phyloP scores from a whole-genome alignment of 1,140 invertebrate species.

The Phymorhynchus buccinoides region DNA sequence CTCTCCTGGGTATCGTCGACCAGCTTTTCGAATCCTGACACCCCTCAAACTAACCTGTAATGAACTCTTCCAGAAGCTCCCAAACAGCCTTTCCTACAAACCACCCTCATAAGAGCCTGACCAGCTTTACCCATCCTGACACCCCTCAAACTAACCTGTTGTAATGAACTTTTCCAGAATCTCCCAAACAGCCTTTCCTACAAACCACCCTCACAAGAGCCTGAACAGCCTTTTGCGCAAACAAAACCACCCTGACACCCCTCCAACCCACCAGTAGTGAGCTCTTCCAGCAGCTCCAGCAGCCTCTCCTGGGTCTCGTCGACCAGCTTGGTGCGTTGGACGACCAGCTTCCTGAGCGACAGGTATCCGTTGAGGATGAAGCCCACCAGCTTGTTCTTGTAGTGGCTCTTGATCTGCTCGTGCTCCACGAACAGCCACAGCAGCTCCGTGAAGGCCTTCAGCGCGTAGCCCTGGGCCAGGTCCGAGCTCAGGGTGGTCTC shows the following conservation, averaged over 20 bases:
- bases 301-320: constrained; percentile 98
- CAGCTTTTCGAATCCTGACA: too few species aligned
- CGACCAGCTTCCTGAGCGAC: constrained; percentile 89
- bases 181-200: too few species aligned
- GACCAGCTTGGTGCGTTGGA: constrained; percentile 94
- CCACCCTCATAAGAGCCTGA: too few species aligned
- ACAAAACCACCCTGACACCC: background rate
- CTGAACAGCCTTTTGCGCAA: too few species aligned
- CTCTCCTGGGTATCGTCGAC: constrained; percentile 98
- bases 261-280: constrained; percentile 85
- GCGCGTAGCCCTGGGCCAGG: constrained; percentile 86
- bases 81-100: too few species aligned
- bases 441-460: constrained; percentile 79
- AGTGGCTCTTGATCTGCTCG: constrained; percentile 85
- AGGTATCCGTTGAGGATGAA: constrained; percentile 95
- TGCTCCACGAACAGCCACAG: constrained; percentile 82
- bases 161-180: too few species aligned
- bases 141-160: too few species aligned
- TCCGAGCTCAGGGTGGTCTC: constrained; percentile 91
- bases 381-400: constrained; percentile 90
- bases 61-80: too few species aligned
- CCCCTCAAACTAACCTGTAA: too few species aligned
- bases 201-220: too few species aligned
- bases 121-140: too few species aligned
- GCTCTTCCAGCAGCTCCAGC: constrained; percentile 93